Conservation (phyloP, 2,888 invertebrate species). For the Eupeodes latifasciatus region DNA sequence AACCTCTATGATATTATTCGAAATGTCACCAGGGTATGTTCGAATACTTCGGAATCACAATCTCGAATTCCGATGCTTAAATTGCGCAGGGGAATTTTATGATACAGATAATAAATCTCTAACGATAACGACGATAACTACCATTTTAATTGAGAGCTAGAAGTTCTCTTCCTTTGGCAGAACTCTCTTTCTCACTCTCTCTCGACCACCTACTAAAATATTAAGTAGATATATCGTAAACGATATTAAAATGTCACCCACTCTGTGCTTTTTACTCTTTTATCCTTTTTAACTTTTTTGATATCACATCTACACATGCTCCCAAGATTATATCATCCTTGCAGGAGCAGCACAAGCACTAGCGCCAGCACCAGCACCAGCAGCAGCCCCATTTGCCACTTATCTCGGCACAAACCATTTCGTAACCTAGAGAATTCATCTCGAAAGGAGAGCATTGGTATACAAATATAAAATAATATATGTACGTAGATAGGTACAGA, state of each 20-base stretch:
- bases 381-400: constrained; percentile 44
- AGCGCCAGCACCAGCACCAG: constrained; percentile 10
- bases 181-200: neutral
- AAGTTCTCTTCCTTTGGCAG: constrained; percentile 22
- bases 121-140: neutral
- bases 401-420: constrained; percentile 62
- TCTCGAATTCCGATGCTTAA: neutral
- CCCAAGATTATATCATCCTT: constrained; percentile 43
- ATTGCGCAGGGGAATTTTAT: constrained; percentile 17
- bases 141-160: constrained; percentile 19
- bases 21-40: constrained; percentile 28
- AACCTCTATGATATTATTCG: neutral
- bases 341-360: neutral
- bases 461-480: constrained; percentile 70
- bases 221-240: constrained; percentile 51
- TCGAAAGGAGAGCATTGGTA: constrained; percentile 62
- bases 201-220: constrained; percentile 12
- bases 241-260: constrained; percentile 46
- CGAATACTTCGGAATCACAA: constrained; percentile 25
- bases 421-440: constrained; percentile 75
- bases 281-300: neutral
- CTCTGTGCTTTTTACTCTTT: constrained; percentile 39
- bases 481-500: constrained; percentile 50
- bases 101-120: constrained; percentile 43
- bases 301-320: constrained; percentile 60